Evolutionary conservation across 2,113 vertebrate species (phyloP), one percentile per base, ranked within the genome.

Genomic region (Elephas maximus): DNA sequence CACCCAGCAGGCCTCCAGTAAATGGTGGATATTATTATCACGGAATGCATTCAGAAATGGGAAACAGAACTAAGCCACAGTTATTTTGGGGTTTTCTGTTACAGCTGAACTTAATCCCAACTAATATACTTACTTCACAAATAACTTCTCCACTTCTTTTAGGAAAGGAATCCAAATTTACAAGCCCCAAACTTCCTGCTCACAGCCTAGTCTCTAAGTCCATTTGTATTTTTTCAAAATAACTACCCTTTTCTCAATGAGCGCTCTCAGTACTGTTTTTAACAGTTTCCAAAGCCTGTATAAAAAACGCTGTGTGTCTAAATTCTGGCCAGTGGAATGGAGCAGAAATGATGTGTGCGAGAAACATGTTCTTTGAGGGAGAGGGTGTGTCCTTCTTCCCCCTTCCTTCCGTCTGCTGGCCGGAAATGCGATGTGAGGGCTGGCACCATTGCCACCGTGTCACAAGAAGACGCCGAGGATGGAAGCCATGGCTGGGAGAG

Each of bases 181-280:
- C 41, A 87, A 91, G 90, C 71, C 94, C 76, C 82, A 84, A 17
- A 63, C 79, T 95, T 91, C 78, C 94, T 89, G 53, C 63, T 67
- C 60, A 21, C 21, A 41, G 41, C 77, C 71, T 88, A 57, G 81
- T 33, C 80, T 93, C 45, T 77, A 91, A 73, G 33, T n/a, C 79
- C 71, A 33, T 77, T 57, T 73, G 57, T 67, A 88, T 92, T 96
- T 94, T 97, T 90, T 45, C 76, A 67, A 79, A 87, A 93, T 41
- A 85, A 82, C 87, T 44, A 45, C 57, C 21, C 0, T 69, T 82
- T 23, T 87, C 90, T 93, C 88, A 48, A 28, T 48, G 5, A 71
- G 73, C 62, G 45, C n/a, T 77, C 67, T 86, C 51, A 2, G 81
- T 30, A 2, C 77, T 76, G 53, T 57, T 41, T 73, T 28, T 23